Evolutionary conservation across 2,113 vertebrate species (phyloP).

Genomic region (Garra rufa): DNA sequence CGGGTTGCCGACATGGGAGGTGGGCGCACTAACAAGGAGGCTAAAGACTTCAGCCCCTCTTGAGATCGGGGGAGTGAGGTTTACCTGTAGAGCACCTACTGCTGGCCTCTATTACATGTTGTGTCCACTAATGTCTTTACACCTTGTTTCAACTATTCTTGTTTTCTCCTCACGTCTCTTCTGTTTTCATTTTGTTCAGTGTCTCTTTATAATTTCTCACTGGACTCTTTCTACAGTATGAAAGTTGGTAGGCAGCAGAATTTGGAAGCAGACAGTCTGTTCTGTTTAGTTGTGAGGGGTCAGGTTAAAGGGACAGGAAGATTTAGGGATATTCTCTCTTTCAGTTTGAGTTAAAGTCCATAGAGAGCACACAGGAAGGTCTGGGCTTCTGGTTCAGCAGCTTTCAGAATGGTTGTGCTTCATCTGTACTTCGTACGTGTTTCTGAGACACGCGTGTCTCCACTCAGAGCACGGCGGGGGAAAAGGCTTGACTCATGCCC

Average conservation of each 20-base stretch:
- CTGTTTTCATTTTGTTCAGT: background rate
- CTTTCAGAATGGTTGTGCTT: slow-evolving; percentile 14
- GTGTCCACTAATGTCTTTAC: background rate
- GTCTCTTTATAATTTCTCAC: no score
- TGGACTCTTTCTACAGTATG: background rate
- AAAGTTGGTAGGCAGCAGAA: background rate
- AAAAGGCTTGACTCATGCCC: slow-evolving; percentile 8
- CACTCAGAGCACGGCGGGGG: background rate
- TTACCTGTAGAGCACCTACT: no score
- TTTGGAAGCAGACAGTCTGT: background rate
- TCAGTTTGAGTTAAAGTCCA: background rate
- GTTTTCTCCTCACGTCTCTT: background rate
- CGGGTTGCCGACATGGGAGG: no score
- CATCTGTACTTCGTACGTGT: background rate
- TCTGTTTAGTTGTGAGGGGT: background rate
- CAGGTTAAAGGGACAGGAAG: background rate
- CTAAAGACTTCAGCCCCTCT: no score
- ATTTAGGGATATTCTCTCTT: slow-evolving; percentile 13
- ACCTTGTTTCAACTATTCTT: no score
- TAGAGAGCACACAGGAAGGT: slow-evolving; percentile 24
- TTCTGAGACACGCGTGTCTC: background rate
- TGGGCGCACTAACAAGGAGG: no score
- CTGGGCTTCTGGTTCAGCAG: slow-evolving; percentile 1
- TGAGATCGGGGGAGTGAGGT: no score
- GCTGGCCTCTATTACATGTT: no score